Conservation (phyloP, 92 coral and sea anemone species). For the Epizoanthus stellaris region DNA sequence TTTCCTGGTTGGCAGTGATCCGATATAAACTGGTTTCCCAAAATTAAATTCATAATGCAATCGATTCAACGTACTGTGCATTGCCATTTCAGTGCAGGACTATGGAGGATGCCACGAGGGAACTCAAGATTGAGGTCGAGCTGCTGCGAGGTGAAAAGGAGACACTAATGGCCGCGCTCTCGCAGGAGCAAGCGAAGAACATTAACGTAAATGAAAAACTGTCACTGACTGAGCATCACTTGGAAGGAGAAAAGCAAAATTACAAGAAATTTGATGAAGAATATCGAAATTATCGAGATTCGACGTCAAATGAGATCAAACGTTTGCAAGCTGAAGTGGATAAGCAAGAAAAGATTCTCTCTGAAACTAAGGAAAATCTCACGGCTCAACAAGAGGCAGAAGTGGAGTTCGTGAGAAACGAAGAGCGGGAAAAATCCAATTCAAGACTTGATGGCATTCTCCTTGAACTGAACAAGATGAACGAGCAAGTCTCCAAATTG, state of each 20-base stretch:
- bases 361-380: slow-evolving; percentile 65
- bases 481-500: slow-evolving; percentile 44
- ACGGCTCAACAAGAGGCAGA: slow-evolving; percentile 56
- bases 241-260: slow-evolving; percentile 38
- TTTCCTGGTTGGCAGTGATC: slow-evolving; percentile 1
- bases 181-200: slow-evolving; percentile 78
- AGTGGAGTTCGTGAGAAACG: slow-evolving; percentile 59
- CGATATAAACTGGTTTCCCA: not conserved
- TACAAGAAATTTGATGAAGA: slow-evolving; percentile 49
- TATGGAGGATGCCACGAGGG: slow-evolving; percentile 57
- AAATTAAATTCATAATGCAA: not conserved
- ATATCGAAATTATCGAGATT: slow-evolving; percentile 36
- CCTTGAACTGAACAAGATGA: slow-evolving; percentile 72
- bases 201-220: slow-evolving; percentile 69
- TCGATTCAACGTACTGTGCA: not conserved
- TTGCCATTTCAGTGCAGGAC: slow-evolving; percentile 54
- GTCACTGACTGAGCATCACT: slow-evolving; percentile 49
- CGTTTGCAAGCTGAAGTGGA: slow-evolving; percentile 54
- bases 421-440: slow-evolving; percentile 71
- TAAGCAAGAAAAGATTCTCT: slow-evolving; percentile 50
- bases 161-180: slow-evolving; percentile 52
- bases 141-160: slow-evolving; percentile 77
- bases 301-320: slow-evolving; percentile 55
- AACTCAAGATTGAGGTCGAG: slow-evolving; percentile 69
- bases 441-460: slow-evolving; percentile 73